A percentile compares a stretch with the other conserved stretches of the same genome.
These are phyloP conservation scores for Lepus americanus DNA, from an alignment of 2,113 vertebrate genomes.

Conservation along the genomic window DNA sequence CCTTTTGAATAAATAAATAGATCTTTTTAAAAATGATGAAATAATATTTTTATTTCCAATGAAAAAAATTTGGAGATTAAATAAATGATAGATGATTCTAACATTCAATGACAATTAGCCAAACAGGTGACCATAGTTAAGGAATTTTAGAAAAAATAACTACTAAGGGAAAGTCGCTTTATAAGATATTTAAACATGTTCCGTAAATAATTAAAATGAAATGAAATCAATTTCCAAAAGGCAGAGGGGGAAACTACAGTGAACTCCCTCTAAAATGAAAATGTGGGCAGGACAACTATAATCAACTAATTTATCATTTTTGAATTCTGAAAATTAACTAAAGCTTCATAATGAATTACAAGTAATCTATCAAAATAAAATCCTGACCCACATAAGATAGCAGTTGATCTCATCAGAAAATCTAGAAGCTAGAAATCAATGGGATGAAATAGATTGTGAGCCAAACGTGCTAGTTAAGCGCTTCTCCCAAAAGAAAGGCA, in stretches of 20 bases:
- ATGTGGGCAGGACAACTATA: not conserved
- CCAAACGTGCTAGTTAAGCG: not conserved
- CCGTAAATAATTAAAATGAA: slow-evolving; percentile 44
- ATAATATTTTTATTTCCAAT: not conserved
- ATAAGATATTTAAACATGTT: not conserved
- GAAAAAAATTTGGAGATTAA: not conserved
- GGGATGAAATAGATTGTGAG: not conserved
- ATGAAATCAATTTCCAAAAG: not conserved
- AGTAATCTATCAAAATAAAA: not conserved
- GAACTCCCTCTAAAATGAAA: not conserved
- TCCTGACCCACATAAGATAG: not conserved
- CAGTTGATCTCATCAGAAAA: slow-evolving; percentile 23
- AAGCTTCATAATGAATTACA: not conserved
- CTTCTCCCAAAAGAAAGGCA: not conserved
- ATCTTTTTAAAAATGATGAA: not conserved
- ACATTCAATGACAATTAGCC: not conserved
- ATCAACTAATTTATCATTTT: not conserved
- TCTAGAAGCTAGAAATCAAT: not conserved
- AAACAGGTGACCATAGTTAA: not conserved
- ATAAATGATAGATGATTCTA: not conserved
- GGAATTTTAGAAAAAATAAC: slow-evolving; percentile 36
- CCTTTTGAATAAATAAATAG: no score
- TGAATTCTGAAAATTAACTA: not conserved
- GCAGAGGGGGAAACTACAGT: not conserved
- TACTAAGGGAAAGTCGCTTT: not conserved